Evolutionary conservation across 2,113 vertebrate species (phyloP).

Genomic region (Suricata suricatta): DNA sequence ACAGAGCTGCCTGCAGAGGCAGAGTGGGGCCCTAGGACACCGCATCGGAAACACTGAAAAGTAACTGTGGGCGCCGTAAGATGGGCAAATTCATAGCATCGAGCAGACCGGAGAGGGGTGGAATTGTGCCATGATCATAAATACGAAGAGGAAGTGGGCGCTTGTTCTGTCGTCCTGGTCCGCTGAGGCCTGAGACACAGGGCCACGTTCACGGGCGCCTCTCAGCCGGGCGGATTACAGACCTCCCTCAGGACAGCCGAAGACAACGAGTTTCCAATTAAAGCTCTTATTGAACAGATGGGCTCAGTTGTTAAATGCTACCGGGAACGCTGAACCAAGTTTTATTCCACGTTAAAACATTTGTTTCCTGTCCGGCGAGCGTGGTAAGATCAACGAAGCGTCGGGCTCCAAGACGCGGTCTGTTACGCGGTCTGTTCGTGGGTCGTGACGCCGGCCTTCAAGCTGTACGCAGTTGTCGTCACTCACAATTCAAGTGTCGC

Average conservation of each 20-base stretch:
- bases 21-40: neutral
- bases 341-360: neutral
- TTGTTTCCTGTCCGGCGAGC: neutral
- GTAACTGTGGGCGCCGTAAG: rapidly evolving
- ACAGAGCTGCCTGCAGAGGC: neutral
- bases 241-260: neutral
- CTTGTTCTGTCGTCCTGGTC: too few relatives aligned
- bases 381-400: neutral
- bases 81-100: neutral
- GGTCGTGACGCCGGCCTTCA: slow-evolving; percentile 1
- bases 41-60: neutral
- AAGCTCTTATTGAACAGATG: neutral
- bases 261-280: neutral
- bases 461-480: neutral
- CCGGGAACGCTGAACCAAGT: neutral
- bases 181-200: neutral
- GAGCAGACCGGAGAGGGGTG: neutral
- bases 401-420: slow-evolving; percentile 47
- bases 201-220: neutral
- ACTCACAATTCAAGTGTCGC: neutral
- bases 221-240: neutral
- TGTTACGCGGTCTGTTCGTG: slow-evolving; percentile 17
- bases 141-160: neutral
- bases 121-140: neutral
- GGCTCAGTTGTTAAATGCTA: neutral